Conservation (phyloP, 2,888 invertebrate genomes). For the Drosophila greeni region DNA sequence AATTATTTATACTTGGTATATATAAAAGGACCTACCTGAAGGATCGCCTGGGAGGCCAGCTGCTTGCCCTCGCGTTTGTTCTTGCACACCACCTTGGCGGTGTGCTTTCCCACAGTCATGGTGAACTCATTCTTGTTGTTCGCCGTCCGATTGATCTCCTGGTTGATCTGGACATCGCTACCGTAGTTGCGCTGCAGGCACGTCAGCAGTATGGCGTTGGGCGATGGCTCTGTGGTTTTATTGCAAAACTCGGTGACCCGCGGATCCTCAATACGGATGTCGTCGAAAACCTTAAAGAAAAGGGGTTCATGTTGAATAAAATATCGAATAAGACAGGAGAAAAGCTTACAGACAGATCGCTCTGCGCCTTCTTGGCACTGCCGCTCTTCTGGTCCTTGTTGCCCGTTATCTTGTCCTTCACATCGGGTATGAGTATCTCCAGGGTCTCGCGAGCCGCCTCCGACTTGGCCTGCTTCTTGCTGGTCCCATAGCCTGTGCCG, state of each 20-base stretch:
- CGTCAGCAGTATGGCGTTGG: conserved; percentile 94
- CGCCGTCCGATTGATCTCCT: conserved; percentile 91
- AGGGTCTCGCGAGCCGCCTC: conserved; percentile 94
- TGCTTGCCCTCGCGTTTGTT: conserved; percentile 99
- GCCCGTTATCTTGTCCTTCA: conserved; percentile 88
- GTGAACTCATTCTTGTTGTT: conserved; percentile 96
- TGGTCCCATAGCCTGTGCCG: conserved; percentile 95
- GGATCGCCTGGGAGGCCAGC: conserved; percentile 94
- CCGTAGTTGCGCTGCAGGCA: conserved; percentile 96
- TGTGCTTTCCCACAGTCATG: conserved; percentile 95
- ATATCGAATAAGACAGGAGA: not conserved
- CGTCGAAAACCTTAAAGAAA: conserved; percentile 88
- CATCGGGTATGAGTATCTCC: conserved; percentile 94
- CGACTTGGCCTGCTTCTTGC: conserved; percentile 97
- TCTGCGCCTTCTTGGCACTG: conserved; percentile 77
- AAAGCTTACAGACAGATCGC: conserved; percentile 80
- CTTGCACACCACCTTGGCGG: conserved; percentile 93
- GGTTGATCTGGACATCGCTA: conserved; percentile 91
- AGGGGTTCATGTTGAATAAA: not conserved
- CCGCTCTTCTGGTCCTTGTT: conserved; percentile 76
- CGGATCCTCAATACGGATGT: conserved; percentile 95
- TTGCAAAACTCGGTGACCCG: conserved; percentile 96
- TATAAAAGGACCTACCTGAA: conserved; percentile 81
- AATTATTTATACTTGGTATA: not conserved
- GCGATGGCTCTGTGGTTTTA: conserved; percentile 97